Conservation (phyloP, 1,140 invertebrate genomes). For the Danaus melanippus region DNA sequence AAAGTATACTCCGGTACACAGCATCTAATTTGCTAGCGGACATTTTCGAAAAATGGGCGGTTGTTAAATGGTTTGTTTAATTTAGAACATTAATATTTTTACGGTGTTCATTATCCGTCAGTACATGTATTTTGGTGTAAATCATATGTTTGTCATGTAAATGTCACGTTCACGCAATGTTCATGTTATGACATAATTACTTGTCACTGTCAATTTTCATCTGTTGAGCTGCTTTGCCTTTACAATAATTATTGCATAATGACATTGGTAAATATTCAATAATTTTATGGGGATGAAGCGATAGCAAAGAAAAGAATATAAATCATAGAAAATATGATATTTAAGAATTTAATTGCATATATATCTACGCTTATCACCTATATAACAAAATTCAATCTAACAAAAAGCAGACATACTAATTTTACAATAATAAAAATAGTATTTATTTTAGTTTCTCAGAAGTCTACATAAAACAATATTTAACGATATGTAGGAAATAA, state of each 20-base stretch:
- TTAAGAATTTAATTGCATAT: too few relatives aligned
- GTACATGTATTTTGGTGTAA: conserved; percentile 22
- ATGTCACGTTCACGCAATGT: conserved; percentile 20
- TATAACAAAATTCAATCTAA: too few relatives aligned
- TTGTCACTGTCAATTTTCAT: conserved; percentile 29
- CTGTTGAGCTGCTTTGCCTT: conserved; percentile 22
- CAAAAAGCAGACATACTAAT: too few relatives aligned
- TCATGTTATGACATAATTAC: conserved; percentile 20
- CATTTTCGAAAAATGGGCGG: conserved; percentile 69
- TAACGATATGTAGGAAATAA: too few relatives aligned
- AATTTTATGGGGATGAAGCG: too few relatives aligned
- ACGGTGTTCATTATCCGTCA: conserved; percentile 34
- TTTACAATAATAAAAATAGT: too few relatives aligned
- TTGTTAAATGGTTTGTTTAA: conserved; percentile 21
- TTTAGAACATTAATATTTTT: conserved; percentile 26
- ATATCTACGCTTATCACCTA: too few relatives aligned
- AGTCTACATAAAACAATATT: too few relatives aligned
- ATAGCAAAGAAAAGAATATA: too few relatives aligned
- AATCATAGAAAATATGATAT: too few relatives aligned
- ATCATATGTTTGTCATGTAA: conserved; percentile 28
- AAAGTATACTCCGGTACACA: conserved; percentile 89
- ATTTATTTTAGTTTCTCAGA: too few relatives aligned
- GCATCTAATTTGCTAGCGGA: conserved; percentile 87
- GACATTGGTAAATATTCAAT: too few relatives aligned
- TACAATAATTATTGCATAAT: neutral